A percentile compares a stretch with the other conserved stretches of the same genome.
Evolutionary conservation across 2,113 vertebrate genomes (phyloP).

Genomic region (Labrus mixtus): DNA sequence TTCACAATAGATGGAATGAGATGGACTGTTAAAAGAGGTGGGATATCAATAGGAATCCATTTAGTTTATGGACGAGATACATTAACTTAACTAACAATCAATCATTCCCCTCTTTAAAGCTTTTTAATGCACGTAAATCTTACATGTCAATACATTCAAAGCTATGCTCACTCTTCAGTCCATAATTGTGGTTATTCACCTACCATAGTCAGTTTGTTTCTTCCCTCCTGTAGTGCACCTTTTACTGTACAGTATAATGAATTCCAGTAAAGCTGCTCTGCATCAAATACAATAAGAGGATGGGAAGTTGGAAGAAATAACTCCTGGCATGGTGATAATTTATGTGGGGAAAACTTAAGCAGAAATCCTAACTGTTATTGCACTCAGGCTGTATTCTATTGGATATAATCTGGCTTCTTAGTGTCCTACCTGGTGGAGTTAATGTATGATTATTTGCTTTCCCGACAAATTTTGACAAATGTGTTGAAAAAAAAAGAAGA

Average conservation of each 20-base stretch:
- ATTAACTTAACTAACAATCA: constrained; percentile 61
- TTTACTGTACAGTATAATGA: background rate
- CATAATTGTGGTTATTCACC: constrained; percentile 34
- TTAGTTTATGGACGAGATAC: constrained; percentile 61
- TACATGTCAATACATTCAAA: constrained; percentile 50
- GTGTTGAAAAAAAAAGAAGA: too few relatives aligned
- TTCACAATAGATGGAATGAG: constrained; percentile 36
- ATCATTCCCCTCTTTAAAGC: constrained; percentile 56
- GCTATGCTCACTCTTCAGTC: constrained; percentile 12
- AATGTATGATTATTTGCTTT: background rate
- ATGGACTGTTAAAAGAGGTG: constrained; percentile 42
- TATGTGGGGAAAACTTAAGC: background rate
- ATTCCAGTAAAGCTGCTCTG: constrained; percentile 27
- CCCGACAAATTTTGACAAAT: background rate
- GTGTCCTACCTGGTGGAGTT: background rate
- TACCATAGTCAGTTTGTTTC: constrained; percentile 16
- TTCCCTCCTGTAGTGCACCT: constrained; percentile 11
- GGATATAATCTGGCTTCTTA: background rate
- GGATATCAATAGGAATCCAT: constrained; percentile 63
- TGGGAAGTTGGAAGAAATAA: constrained; percentile 1
- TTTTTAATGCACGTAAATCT: constrained; percentile 44
- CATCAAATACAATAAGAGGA: background rate
- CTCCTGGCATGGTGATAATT: background rate
- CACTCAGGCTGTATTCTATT: background rate
- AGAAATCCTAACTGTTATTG: background rate